phyloP scores from a whole-genome alignment of 1,140 invertebrate species.

The Nautilus pompilius region DNA sequence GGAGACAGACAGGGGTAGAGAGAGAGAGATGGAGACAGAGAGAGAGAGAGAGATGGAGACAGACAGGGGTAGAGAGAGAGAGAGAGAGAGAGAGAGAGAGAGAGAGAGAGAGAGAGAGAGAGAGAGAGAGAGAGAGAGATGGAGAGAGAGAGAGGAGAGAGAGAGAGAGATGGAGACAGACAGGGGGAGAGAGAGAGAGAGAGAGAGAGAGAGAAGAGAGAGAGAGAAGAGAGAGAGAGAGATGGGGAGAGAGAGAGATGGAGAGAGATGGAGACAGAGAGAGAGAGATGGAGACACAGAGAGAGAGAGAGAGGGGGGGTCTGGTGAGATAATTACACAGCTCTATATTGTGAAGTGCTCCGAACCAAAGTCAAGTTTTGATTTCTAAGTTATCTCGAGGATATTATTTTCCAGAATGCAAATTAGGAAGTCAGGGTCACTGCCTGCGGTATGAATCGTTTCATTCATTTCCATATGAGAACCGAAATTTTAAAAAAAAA shows the following conservation, averaged over 20 bases:
- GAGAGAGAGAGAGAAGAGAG: not conserved
- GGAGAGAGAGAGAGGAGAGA: not conserved
- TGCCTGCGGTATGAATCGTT: no score
- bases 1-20: no score
- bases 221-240: not conserved
- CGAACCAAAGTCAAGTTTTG: no score
- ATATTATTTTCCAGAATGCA: no score
- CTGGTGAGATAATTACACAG: no score
- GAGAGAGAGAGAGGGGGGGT: no score
- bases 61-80: not conserved
- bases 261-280: no score
- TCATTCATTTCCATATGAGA: no score
- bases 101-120: not conserved
- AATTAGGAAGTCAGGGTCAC: no score
- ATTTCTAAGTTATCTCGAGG: no score
- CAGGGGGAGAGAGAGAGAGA: not conserved
- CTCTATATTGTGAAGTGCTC: no score
- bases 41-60: not conserved
- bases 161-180: not conserved
- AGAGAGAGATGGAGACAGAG: not conserved
- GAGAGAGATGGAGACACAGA: not conserved
- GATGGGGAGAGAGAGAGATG: not conserved
- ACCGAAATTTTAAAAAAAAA: no score
- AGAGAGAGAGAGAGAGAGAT: not conserved
- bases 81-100: not conserved